Evolutionary conservation across 2,888 invertebrate genomes (phyloP).

Genomic region (Temnothorax rugatulus): DNA sequence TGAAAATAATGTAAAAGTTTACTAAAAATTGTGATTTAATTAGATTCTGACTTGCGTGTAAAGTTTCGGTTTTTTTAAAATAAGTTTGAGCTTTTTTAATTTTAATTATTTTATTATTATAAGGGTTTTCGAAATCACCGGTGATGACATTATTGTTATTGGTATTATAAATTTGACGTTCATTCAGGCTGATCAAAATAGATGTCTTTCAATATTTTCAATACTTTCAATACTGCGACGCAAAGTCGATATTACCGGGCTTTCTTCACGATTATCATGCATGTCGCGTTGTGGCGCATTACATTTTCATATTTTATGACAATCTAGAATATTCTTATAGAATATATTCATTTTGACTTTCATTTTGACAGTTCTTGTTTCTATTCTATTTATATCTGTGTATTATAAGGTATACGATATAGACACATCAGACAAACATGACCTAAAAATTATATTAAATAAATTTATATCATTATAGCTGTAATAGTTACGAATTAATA

Average conservation of each 20-base stretch:
- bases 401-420: neutral
- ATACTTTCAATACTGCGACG: constrained; percentile 45
- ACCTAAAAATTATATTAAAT: constrained; percentile 4
- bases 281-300: constrained; percentile 33
- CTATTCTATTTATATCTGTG: constrained; percentile 6
- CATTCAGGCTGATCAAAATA: constrained; percentile 42
- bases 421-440: neutral
- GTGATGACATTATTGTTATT: neutral
- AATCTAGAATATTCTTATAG: constrained; percentile 43
- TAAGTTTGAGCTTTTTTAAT: neutral
- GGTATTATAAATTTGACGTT: constrained; percentile 46
- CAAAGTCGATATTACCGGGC: constrained; percentile 47
- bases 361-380: constrained; percentile 23
- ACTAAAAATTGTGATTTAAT: neutral
- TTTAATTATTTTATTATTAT: neutral
- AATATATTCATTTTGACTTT: constrained; percentile 25
- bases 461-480: neutral
- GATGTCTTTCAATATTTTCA: constrained; percentile 48
- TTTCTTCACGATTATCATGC: constrained; percentile 50
- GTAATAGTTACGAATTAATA: neutral
- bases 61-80: neutral
- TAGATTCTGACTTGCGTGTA: neutral
- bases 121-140: neutral
- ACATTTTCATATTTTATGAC: constrained; percentile 48
- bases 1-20: neutral